phyloP scores from a whole-genome alignment of 2,888 invertebrate species.

The Abrostola triplasia region DNA sequence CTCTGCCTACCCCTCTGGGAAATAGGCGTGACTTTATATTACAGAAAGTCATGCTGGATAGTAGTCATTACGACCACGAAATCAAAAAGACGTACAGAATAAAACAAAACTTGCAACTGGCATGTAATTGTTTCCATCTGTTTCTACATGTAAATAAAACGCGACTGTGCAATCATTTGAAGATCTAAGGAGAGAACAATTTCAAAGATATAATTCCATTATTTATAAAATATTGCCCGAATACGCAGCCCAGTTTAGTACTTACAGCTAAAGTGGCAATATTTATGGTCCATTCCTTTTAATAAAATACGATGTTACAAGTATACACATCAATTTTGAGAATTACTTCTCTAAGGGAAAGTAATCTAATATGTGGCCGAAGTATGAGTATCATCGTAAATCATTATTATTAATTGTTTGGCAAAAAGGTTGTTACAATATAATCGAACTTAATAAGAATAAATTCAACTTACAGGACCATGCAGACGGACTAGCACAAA shows the following conservation, averaged over 20 bases:
- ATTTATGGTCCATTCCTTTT: constrained; percentile 50
- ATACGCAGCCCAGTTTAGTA: constrained; percentile 41
- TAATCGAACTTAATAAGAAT: too few relatives aligned
- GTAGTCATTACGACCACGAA: too few relatives aligned
- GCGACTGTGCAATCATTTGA: not conserved
- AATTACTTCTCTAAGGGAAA: constrained; percentile 33
- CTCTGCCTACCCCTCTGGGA: too few relatives aligned
- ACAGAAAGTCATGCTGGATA: too few relatives aligned
- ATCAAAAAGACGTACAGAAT: too few relatives aligned
- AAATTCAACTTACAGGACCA: too few relatives aligned
- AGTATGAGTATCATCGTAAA: not conserved
- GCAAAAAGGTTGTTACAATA: too few relatives aligned
- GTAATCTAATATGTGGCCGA: constrained; percentile 1
- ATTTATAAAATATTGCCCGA: constrained; percentile 47
- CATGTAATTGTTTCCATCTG: too few relatives aligned
- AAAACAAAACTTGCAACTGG: too few relatives aligned
- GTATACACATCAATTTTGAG: constrained; percentile 39
- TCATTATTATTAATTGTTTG: too few relatives aligned
- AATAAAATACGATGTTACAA: constrained; percentile 47
- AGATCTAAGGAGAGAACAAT: constrained; percentile 29
- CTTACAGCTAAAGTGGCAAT: constrained; percentile 41
- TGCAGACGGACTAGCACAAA: too few relatives aligned
- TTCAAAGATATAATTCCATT: constrained; percentile 50
- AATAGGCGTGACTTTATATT: too few relatives aligned
- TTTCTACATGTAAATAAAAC: constrained; percentile 10